phyloP scores from a whole-genome alignment of 2,797 vertebrate genomes.

The Neosalanx taihuensis region DNA sequence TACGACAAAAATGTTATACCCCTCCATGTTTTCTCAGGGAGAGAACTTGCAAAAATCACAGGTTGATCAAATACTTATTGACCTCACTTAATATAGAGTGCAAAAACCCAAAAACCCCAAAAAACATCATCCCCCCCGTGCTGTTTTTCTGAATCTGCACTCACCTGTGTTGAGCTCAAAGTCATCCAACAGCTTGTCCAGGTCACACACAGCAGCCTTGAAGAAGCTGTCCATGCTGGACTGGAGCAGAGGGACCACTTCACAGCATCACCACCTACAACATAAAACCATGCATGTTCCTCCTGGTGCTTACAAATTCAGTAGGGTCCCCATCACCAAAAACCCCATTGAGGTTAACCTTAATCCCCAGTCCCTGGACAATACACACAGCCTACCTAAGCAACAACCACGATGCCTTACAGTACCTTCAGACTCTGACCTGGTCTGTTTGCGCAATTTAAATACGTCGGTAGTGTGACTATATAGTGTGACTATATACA shows the following conservation, averaged over 20 bases:
- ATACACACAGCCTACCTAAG: background rate
- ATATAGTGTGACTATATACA: background rate
- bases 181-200: slow-evolving; percentile 96
- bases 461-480: background rate
- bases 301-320: background rate
- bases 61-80: no score
- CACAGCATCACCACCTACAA: slow-evolving; percentile 35
- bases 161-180: slow-evolving; percentile 93
- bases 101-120: background rate
- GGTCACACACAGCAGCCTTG: slow-evolving; percentile 92
- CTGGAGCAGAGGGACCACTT: slow-evolving; percentile 29
- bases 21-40: no score
- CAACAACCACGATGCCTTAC: background rate
- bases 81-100: no score
- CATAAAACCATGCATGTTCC: background rate
- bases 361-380: background rate
- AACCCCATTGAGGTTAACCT: background rate
- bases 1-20: no score
- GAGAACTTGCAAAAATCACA: no score
- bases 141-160: slow-evolving; percentile 31
- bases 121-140: background rate
- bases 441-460: background rate
- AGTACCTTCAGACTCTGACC: slow-evolving; percentile 4
- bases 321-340: background rate
- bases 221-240: slow-evolving; percentile 95